Evolutionary conservation across 2,113 vertebrate genomes (phyloP).

Genomic region (Bos taurus): ARS-UCD2.0 NC_037344.1:68202001-68202500

Average conservation of each 20-base stretch:
- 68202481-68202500: conserved; percentile 44
- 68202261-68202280: not conserved
- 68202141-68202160: not conserved
- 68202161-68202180: not conserved
- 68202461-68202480: not conserved
- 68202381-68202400: not conserved
- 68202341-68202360: not conserved
- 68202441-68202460: not conserved
- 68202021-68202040: not conserved
- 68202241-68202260: not conserved
- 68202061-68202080: not conserved
- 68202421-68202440: not conserved
- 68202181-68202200: not conserved
- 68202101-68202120: not conserved
- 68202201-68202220: not conserved
- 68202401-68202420: not conserved
- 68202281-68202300: not conserved
- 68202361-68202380: not conserved
- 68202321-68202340: not conserved
- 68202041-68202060: not conserved
- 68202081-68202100: not conserved
- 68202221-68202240: not conserved
- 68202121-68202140: not conserved
- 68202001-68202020: not conserved
- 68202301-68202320: not conserved